Conservation (phyloP, 2,888 invertebrate species). For the Venusia cambrica region DNA sequence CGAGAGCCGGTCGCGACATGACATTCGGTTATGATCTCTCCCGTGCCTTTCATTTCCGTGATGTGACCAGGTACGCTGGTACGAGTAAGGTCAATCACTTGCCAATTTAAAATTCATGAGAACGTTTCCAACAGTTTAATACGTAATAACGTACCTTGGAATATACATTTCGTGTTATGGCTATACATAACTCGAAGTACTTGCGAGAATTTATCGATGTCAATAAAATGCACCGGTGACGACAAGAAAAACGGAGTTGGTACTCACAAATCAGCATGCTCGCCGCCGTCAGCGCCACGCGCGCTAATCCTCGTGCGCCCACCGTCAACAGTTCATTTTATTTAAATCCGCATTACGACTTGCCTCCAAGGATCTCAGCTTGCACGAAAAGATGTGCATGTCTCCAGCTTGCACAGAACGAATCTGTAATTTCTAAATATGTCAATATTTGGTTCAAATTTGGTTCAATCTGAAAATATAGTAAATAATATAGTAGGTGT, state of each 20-base stretch:
- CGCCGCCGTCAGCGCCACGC: conserved; percentile 14
- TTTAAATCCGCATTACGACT: conserved; percentile 10
- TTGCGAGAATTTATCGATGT: conserved; percentile 22
- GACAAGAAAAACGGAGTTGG: conserved; percentile 9
- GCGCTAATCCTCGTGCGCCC: not conserved
- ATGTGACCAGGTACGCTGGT: too few species aligned
- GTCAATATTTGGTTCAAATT: too few species aligned
- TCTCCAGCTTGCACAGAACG: too few species aligned
- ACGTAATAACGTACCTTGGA: conserved; percentile 8
- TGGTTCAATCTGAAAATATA: too few species aligned
- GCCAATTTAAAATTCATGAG: conserved; percentile 6
- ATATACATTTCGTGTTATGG: conserved; percentile 11
- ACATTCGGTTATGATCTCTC: too few species aligned
- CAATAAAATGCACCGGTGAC: conserved; percentile 34
- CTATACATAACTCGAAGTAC: too few species aligned
- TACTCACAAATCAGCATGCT: conserved; percentile 23
- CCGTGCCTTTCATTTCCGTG: too few species aligned
- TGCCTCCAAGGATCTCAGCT: conserved; percentile 1
- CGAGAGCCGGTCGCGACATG: too few species aligned
- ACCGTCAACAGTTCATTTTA: conserved; percentile 4
- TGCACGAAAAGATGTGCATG: too few species aligned
- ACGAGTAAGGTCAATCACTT: conserved; percentile 1
- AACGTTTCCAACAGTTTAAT: conserved; percentile 3
- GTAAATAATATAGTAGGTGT: too few species aligned
- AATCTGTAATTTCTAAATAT: too few species aligned